Conservation (phyloP, 2,113 vertebrate genomes). For the Microcebus jonahi region DNA sequence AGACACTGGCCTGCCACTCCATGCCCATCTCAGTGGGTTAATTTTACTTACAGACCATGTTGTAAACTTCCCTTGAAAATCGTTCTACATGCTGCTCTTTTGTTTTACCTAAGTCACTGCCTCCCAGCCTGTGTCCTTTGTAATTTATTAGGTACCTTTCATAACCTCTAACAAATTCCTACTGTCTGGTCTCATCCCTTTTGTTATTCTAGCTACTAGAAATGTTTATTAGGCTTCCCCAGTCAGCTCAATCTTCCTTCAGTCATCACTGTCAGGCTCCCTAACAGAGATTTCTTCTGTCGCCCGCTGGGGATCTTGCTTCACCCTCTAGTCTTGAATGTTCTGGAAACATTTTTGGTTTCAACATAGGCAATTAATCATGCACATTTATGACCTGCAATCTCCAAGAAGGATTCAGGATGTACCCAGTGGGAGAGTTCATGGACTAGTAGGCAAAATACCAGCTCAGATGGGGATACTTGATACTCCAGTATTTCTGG, state of each 20-base stretch:
- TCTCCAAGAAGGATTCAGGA: conserved; percentile 72
- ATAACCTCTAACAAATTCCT: conserved; percentile 11
- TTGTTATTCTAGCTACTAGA: background rate
- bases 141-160: background rate
- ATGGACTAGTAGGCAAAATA: conserved; percentile 51
- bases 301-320: conserved; percentile 16
- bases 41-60: conserved; percentile 8
- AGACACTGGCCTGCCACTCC: background rate
- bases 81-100: background rate
- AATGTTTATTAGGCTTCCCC: background rate
- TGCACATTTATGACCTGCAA: conserved; percentile 69
- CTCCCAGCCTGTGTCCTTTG: background rate
- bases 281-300: conserved; percentile 46
- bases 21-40: background rate
- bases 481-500: conserved; percentile 15
- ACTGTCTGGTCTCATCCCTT: background rate
- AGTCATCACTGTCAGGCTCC: background rate
- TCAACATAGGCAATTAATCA: conserved; percentile 76
- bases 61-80: background rate
- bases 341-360: conserved; percentile 69
- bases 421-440: conserved; percentile 54
- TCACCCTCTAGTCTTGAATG: conserved; percentile 57
- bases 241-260: background rate
- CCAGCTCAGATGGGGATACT: conserved; percentile 56
- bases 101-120: background rate